A percentile compares a stretch with the other conserved stretches of the same genome.
Evolutionary conservation across 2,113 vertebrate genomes (phyloP).

Genomic region (Poeciliopsis occidentalis): DNA sequence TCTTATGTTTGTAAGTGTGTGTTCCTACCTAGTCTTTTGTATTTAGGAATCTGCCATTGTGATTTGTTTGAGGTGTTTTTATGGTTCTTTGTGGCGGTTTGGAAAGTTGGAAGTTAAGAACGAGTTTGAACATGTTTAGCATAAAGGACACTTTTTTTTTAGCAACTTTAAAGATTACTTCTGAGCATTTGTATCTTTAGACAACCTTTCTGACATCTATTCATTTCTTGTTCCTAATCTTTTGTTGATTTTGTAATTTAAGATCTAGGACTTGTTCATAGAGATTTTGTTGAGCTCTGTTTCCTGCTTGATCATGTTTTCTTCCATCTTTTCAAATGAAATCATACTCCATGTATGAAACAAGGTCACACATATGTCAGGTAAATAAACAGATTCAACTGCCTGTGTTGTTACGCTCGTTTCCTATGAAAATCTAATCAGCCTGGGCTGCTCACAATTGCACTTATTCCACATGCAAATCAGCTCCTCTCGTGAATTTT

Average conservation of each 20-base stretch:
- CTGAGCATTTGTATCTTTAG: not conserved
- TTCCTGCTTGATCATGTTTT: not conserved
- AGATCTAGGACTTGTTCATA: no score
- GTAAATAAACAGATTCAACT: not conserved
- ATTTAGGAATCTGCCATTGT: slow-evolving; percentile 6
- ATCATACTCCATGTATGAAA: not conserved
- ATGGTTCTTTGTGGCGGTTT: not conserved
- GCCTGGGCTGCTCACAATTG: not conserved
- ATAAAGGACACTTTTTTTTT: not conserved
- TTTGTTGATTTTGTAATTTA: no score
- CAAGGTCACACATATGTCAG: not conserved
- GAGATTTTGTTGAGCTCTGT: not conserved
- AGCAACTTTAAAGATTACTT: not conserved
- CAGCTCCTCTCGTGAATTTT: slow-evolving; percentile 9
- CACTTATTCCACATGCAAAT: slow-evolving; percentile 48
- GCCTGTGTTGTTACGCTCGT: slow-evolving; percentile 7
- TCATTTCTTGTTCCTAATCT: no score
- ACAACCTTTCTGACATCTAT: no score
- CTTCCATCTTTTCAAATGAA: not conserved
- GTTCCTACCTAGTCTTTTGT: not conserved
- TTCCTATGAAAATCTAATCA: slow-evolving; percentile 25
- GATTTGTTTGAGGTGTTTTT: not conserved
- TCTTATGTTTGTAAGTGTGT: slow-evolving; percentile 5
- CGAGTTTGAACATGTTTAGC: not conserved
- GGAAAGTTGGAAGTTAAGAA: slow-evolving; percentile 4